Evolutionary conservation across 2,888 invertebrate genomes (phyloP).

Genomic region (Criorhina ranunculi): DNA sequence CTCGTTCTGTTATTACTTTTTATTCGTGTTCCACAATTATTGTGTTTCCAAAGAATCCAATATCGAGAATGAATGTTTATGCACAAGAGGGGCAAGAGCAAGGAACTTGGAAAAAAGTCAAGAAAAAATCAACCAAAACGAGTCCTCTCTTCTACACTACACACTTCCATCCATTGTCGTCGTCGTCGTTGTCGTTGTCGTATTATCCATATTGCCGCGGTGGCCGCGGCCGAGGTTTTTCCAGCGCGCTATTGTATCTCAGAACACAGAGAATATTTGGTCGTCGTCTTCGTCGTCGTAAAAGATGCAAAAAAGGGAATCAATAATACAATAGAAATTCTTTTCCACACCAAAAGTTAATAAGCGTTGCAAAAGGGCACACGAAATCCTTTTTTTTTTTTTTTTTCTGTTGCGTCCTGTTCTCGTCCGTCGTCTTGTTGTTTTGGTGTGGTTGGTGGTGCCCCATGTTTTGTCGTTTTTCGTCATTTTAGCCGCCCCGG

Average conservation of each 20-base stretch:
- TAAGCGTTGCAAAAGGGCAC: slow-evolving; percentile 67
- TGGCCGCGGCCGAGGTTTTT: slow-evolving; percentile 24
- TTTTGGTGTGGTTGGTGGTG: neutral
- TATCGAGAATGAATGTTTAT: slow-evolving; percentile 21
- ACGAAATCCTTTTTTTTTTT: slow-evolving; percentile 20
- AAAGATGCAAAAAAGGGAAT: slow-evolving; percentile 65
- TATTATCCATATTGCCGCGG: slow-evolving; percentile 38
- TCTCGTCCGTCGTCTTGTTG: neutral
- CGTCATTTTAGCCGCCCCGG: slow-evolving; percentile 41
- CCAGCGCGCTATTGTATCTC: slow-evolving; percentile 39
- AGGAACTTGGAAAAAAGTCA: neutral
- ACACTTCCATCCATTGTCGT: slow-evolving; percentile 27
- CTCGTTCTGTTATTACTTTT: slow-evolving; percentile 42
- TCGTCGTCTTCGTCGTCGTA: slow-evolving; percentile 11
- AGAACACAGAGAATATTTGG: slow-evolving; percentile 19
- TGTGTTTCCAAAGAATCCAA: slow-evolving; percentile 49
- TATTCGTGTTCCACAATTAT: slow-evolving; percentile 32
- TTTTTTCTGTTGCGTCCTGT: neutral
- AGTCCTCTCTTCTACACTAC: neutral
- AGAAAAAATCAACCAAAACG: slow-evolving; percentile 23
- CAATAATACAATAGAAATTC: slow-evolving; percentile 73
- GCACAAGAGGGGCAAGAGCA: neutral
- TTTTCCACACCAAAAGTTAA: slow-evolving; percentile 73
- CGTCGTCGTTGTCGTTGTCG: neutral
- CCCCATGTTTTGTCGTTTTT: slow-evolving; percentile 47